Base-by-base conservation (phyloP, 2,888 invertebrate species). In the Unio pictorum region DNA sequence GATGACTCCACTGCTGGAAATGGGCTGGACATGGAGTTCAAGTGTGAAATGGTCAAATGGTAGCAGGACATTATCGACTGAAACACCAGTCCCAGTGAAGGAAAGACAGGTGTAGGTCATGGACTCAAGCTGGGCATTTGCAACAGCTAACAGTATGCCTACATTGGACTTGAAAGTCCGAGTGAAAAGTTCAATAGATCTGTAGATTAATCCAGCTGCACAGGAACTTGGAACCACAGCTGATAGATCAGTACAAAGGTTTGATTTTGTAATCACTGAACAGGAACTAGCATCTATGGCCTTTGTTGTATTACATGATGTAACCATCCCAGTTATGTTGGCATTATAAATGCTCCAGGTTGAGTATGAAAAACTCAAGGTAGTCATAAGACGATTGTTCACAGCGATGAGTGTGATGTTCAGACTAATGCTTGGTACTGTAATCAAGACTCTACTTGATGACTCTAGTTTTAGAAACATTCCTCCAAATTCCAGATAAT, bases 21-120 rank as follows among this genome's bases (percentile, higher is more conserved):
- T 66, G 45, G 80, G 78, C 34, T 81, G 82, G 4, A 84, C 81
- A 66, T 81, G 80, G 18, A 85, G 55, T 69, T 85, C 84, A 11
- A 84, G 34, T 15, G 83, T 81, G 61, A 84, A 81, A 56, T 74
- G 71, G 5, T 65, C 55, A 1, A 58, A 23, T 5, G 81, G 83
- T 34, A 83, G 58, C 11, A 69, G 64, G 3, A 84, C 45, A 4
- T 63, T 63, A 17, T 73, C 57, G 0, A 71, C 75, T 15, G 75
- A 71, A 3, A 77, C 72, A 17, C 83, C 83, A 15, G 62, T 67
- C n/a, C 76, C 75, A 55, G 64, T 77, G 54, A 76, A 75, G 17
- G 61, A 68, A 7, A 82, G 63, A 58, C 83, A 83, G 34, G 79
- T 78, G 4, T 77, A 74, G 34, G 67, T 68, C 65, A 75, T 69